Evolutionary conservation across 2,888 invertebrate species (phyloP).

Genomic region (Euzophera pinguis): DNA sequence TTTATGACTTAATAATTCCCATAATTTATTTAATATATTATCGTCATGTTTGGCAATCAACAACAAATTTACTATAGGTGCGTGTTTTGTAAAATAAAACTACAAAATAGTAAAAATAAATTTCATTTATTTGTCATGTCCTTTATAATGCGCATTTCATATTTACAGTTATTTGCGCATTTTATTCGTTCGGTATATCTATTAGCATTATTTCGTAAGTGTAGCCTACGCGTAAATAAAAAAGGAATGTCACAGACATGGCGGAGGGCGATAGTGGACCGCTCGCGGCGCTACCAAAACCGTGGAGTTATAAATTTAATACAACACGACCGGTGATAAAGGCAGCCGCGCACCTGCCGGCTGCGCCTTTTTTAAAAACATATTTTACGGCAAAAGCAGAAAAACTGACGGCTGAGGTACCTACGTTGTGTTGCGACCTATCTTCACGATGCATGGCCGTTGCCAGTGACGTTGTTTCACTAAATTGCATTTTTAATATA

Average conservation of each 20-base stretch:
- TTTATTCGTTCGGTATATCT: conserved; percentile 3
- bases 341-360: conserved; percentile 58
- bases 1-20: neutral
- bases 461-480: neutral
- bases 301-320: conserved; percentile 58
- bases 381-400: conserved; percentile 61
- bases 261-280: conserved; percentile 38
- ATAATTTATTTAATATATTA: neutral
- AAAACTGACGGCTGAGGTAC: conserved; percentile 44
- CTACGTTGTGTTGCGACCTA: conserved; percentile 10
- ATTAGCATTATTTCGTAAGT: conserved; percentile 13
- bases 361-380: conserved; percentile 50
- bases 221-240: conserved; percentile 22
- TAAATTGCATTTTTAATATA: conserved; percentile 8
- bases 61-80: neutral
- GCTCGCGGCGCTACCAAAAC: conserved; percentile 62
- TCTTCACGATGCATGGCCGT: conserved; percentile 4
- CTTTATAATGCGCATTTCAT: too few relatives aligned
- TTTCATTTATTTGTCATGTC: conserved; percentile 8
- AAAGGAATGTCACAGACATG: conserved; percentile 29
- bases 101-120: conserved; percentile 19
- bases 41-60: neutral
- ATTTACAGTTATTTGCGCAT: neutral
- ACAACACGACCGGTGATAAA: conserved; percentile 55
- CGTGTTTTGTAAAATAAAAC: conserved; percentile 20